These are phyloP conservation scores for Limnephilus lunatus DNA, from an alignment of 2,888 invertebrate genomes.

Conservation along the genomic window DNA sequence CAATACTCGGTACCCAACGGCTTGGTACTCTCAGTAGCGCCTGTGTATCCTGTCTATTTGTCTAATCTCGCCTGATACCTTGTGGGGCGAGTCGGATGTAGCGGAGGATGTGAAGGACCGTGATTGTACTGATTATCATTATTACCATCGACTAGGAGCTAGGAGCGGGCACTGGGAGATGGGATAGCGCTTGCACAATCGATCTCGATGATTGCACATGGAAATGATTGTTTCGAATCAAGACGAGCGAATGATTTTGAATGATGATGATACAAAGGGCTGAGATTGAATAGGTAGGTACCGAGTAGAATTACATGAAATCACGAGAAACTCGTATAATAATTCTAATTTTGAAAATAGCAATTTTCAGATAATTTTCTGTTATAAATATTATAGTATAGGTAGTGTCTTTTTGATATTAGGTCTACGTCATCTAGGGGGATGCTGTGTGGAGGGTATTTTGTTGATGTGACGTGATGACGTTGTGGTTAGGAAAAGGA, in stretches of 20 bases:
- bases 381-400: too few species aligned
- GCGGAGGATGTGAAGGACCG: background rate
- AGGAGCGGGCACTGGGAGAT: background rate
- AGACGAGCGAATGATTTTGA: background rate
- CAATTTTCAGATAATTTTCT: too few species aligned
- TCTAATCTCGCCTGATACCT: background rate
- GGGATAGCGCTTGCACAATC: background rate
- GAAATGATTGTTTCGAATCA: background rate
- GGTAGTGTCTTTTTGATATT: too few species aligned
- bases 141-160: background rate
- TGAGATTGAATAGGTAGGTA: too few species aligned
- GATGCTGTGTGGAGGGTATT: too few species aligned
- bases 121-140: background rate
- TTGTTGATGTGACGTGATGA: too few species aligned
- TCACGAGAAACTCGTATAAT: too few species aligned
- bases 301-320: too few species aligned
- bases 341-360: too few species aligned
- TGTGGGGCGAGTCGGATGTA: constrained; percentile 2
- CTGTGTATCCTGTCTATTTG: background rate
- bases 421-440: too few species aligned
- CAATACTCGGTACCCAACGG: background rate
- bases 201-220: background rate
- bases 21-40: background rate
- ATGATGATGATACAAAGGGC: background rate
- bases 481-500: too few species aligned